These are phyloP conservation scores for Bos taurus DNA, from an alignment of 2,113 vertebrate species.

Conservation along the genomic window ARS-UCD2.0 NC_037333.1:30276501-30277000, in stretches of 20 bases:
- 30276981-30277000: neutral
- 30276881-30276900: neutral
- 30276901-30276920: neutral
- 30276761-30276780: conserved; percentile 2
- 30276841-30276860: neutral
- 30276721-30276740: neutral
- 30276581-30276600: neutral
- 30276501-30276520: neutral
- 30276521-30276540: neutral
- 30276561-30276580: neutral
- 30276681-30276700: conserved; percentile 37
- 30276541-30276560: neutral
- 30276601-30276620: neutral
- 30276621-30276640: conserved; percentile 3
- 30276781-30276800: neutral
- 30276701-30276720: neutral
- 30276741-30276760: conserved; percentile 6
- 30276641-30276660: conserved; percentile 32
- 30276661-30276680: neutral
- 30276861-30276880: neutral
- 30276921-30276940: neutral
- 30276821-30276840: neutral
- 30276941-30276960: neutral
- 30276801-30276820: neutral
- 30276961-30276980: neutral